Evolutionary conservation across 2,113 vertebrate genomes (phyloP), one percentile per base, ranked within the genome.

Genomic region (Cryptomyrus ogoouensis): DNA sequence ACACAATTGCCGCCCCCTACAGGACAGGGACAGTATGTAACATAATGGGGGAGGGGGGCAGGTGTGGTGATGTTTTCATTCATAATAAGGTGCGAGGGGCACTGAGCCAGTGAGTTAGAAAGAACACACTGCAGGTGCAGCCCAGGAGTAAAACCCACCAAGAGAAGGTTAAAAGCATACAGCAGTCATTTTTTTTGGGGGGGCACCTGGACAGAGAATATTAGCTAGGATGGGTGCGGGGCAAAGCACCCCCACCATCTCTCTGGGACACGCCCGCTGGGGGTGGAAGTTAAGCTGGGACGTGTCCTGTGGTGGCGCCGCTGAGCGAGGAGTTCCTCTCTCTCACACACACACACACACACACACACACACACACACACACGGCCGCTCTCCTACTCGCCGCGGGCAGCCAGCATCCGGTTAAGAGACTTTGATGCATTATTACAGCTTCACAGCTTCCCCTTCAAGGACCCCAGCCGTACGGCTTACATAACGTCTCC

Each of bases 401-500:
- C 58, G 56, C 90, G 77, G 90, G 90, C 85, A 88, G 56, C 58
- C 49, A 42, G 83, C 74, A 90, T 90, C 86, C 85, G 89, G 89
- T 85, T 84, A 92, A 53, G 44, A 91, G 91, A 92, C 89, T 56
- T 83, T 52, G 50, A 47, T 90, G 56, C 89, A 84, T 84, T 84
- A 84, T 62, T 31, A 31, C 44, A 13, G 46, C n/a, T 58, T 52
- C 84, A n/a, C 84, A 85, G 84, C 89, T 91, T 50, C 70, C 87
- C 90, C 88, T 49, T 74, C 42, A 46, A 88, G 88, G 17, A 74
- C 62, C 88, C 17, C 4, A 66, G 89, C 58, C 83, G 31, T 83
- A 53, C 50, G 35, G 89, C 90, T 92, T 90, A 91, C 56, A 49
- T 89, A 87, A 53, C 70, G 49, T 92, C 90, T 93, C 66, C 52